Evolutionary conservation across 2,797 vertebrate species (phyloP), one percentile per base, ranked within the genome.

Genomic region (Chromobotia macracanthus): DNA sequence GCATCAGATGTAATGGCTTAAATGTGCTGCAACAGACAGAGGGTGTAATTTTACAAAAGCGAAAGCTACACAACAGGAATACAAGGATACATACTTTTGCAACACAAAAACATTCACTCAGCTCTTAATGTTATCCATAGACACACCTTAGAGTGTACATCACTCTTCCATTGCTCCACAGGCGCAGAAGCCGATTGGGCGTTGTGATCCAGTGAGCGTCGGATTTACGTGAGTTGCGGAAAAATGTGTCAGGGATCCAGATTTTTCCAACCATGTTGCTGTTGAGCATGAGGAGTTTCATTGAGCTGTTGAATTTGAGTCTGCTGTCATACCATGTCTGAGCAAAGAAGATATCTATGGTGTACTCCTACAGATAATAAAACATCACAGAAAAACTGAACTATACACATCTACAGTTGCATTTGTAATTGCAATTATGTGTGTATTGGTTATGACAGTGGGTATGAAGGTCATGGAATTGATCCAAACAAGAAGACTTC

Each of bases 211-310:
- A 98, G 82, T 98, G 97, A 77, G 97, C 97, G 53, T 98, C 97
- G 0, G 97, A 97, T 88, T 98, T 98, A 72, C 96, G 95, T 21
- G 97, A 98, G 83, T 98, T 98, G 86, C 97, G 90, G 88, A 98
- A 98, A 94, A 98, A 98, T 5, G 97, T 98, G 85, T 98, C 97
- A 1, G 97, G 97, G 82, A 98, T 98, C 97, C 97, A 98, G 81
- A 98, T 98, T 92, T 98, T 98, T 70, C 97, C 97, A 81, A 98
- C 97, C 97, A 98, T 98, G 86, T 98, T 98, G 86, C 96, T 98
- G 89, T 98, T 98, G 67, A 98, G 94, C 95, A 97, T 96, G n/a
- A 98, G 95, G 23, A 96, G 91, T 87, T 98, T 98, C 95, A 97
- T 97, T 3, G 95, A 94, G 87, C 97, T 97, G 86, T 98, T 98